Base-by-base conservation (phyloP, 2,113 vertebrate genomes). In the Podilymbus podiceps region DNA sequence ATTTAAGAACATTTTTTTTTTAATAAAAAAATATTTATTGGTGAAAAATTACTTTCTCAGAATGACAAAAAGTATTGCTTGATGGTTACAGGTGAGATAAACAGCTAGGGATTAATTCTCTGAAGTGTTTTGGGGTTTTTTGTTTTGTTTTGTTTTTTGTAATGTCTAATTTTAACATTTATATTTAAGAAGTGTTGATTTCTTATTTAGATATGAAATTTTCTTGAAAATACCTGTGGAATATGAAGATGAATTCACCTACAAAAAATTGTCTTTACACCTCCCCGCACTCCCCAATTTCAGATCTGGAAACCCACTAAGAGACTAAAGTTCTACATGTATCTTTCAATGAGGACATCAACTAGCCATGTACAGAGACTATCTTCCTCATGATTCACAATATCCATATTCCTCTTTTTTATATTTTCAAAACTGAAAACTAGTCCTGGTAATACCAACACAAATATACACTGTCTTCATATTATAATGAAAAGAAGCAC, bases 401-500 rank as follows among this genome's bases (percentile, higher is more conserved):
- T 42, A 64, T 38, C 16, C 28, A 8, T 42, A 86, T 77, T 77
- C 38, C 13, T 66, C 67, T 85, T 35, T 73, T 9, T 35, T 81
- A 16, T 17, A 42, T 56, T 93, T 89, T 53, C 27, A 87, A 92
- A 89, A 33, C 23, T 42, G 31, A 88, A 89, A 74, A 81, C 60
- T 81, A 78, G 18, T 85, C 50, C 27, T 68, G 9, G 5, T 62
- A 90, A 69, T 68, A 76, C 14, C 30, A 93, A 60, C 18, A 47
- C 31, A 89, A 93, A 49, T 50, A 58, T 38, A 67, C 8, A 74
- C 38, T 80, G 15, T 59, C 31, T 55, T 85, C 16, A 15, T 60
- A 23, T 42, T 46, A 13, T 38, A 72, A 67, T 42, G 27, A 71
- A 89, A 89, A 80, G 21, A 88, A 90, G 28, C 22, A 84, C 31